phyloP scores from a whole-genome alignment of 2,888 invertebrate genomes.

The Anticlea derivata region DNA sequence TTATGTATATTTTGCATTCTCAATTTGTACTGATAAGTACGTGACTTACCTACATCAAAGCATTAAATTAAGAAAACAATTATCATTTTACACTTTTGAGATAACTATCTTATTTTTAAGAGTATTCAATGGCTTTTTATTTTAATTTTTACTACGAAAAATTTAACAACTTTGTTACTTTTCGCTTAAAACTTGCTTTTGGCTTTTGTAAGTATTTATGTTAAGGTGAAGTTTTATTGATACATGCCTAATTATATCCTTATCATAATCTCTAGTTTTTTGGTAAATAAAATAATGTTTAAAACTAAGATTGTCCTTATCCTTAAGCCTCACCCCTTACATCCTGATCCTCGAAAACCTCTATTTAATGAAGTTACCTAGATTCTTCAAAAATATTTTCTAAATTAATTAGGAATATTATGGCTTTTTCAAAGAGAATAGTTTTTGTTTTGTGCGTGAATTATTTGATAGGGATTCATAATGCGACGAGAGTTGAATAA shows the following conservation, averaged over 20 bases:
- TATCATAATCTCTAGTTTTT: constrained; percentile 30
- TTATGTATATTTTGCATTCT: constrained; percentile 10
- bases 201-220: constrained; percentile 28
- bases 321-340: constrained; percentile 29
- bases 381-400: too few species aligned
- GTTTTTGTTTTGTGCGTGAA: constrained; percentile 14
- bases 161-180: constrained; percentile 25
- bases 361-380: background rate
- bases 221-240: constrained; percentile 27
- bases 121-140: constrained; percentile 21
- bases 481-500: constrained; percentile 37
- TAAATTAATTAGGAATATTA: background rate
- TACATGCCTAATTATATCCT: constrained; percentile 24
- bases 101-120: constrained; percentile 24
- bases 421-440: background rate
- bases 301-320: constrained; percentile 36
- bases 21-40: constrained; percentile 1
- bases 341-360: constrained; percentile 23
- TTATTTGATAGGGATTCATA: constrained; percentile 2
- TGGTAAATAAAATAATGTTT: constrained; percentile 38
- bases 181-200: constrained; percentile 18
- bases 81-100: constrained; percentile 30
- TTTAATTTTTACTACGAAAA: constrained; percentile 11
- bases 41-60: background rate
- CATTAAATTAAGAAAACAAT: constrained; percentile 12